Evolutionary conservation across 1,140 invertebrate species (phyloP).

Genomic region (Tetranychus urticae): DNA sequence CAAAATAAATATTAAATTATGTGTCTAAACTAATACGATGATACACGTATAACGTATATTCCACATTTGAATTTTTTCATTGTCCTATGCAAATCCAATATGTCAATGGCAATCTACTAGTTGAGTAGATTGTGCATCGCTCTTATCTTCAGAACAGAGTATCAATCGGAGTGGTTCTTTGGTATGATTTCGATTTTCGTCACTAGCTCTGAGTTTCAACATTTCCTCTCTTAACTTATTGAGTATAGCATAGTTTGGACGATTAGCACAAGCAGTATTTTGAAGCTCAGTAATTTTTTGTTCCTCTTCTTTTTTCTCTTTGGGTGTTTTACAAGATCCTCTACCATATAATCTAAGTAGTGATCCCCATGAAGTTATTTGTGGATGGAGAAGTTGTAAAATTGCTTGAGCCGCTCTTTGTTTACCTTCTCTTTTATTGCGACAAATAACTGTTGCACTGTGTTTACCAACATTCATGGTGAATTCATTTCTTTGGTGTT

Average conservation of each 20-base stretch:
- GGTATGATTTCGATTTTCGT: neutral
- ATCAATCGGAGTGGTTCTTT: neutral
- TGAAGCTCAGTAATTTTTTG: slow-evolving; percentile 59
- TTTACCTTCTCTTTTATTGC: slow-evolving; percentile 93
- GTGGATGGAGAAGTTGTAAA: slow-evolving; percentile 60
- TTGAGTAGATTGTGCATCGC: no score
- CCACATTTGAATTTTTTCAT: no score
- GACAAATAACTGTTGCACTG: slow-evolving; percentile 37
- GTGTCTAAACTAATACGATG: no score
- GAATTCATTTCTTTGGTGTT: slow-evolving; percentile 79
- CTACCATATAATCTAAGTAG: slow-evolving; percentile 76
- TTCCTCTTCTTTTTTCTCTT: slow-evolving; percentile 69
- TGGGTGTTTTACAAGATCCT: slow-evolving; percentile 66
- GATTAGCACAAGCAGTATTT: slow-evolving; percentile 64
- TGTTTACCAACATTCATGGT: slow-evolving; percentile 84
- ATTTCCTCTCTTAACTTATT: slow-evolving; percentile 72
- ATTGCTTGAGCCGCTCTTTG: slow-evolving; percentile 87
- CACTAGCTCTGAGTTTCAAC: slow-evolving; percentile 35
- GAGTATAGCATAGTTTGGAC: slow-evolving; percentile 77
- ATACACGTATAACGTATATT: no score
- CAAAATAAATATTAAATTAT: no score
- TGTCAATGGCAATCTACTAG: no score
- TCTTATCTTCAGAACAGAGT: neutral
- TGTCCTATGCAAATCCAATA: no score
- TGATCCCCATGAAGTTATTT: slow-evolving; percentile 83